phyloP scores from a whole-genome alignment of 2,113 vertebrate species.

The Sylvilagus bachmani region DNA sequence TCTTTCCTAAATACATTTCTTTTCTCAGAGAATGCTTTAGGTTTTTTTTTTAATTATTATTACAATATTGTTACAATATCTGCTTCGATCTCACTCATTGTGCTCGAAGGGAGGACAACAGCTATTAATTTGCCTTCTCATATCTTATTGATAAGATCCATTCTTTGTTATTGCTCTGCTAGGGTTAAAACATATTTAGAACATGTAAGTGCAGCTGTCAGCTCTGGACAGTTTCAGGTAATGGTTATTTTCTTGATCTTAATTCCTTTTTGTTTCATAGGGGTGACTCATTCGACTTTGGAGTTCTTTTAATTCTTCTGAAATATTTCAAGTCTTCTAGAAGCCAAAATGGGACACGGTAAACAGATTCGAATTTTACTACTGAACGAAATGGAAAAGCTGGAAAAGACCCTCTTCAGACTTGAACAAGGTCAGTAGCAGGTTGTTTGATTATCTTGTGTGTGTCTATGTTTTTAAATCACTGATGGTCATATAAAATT shows the following conservation, averaged over 20 bases:
- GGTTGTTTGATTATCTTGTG: neutral
- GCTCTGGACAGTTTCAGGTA: neutral
- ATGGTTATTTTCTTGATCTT: neutral
- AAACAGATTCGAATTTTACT: slow-evolving; percentile 90
- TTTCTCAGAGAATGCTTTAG: slow-evolving; percentile 32
- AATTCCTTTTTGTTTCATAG: slow-evolving; percentile 80
- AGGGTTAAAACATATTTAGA: slow-evolving; percentile 29
- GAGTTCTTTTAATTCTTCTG: slow-evolving; percentile 69
- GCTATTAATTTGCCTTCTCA: neutral
- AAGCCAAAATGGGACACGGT: slow-evolving; percentile 86
- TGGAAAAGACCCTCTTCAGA: slow-evolving; percentile 93
- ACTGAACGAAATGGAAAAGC: slow-evolving; percentile 93
- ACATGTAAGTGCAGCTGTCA: slow-evolving; percentile 77
- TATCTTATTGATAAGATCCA: neutral
- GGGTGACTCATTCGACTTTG: slow-evolving; percentile 62
- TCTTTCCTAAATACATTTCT: neutral
- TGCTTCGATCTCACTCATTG: neutral
- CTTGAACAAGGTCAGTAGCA: slow-evolving; percentile 92
- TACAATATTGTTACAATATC: neutral
- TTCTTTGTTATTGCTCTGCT: slow-evolving; percentile 25
- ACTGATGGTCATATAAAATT: neutral
- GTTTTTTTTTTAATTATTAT: neutral
- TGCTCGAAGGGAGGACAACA: neutral
- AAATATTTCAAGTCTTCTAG: slow-evolving; percentile 79
- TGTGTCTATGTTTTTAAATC: slow-evolving; percentile 20